Percentiles rank a stretch among this genome's conserved stretches.
These are phyloP conservation scores for Neodiprion fabricii DNA, from an alignment of 1,140 invertebrate genomes.

Conservation along the genomic window DNA sequence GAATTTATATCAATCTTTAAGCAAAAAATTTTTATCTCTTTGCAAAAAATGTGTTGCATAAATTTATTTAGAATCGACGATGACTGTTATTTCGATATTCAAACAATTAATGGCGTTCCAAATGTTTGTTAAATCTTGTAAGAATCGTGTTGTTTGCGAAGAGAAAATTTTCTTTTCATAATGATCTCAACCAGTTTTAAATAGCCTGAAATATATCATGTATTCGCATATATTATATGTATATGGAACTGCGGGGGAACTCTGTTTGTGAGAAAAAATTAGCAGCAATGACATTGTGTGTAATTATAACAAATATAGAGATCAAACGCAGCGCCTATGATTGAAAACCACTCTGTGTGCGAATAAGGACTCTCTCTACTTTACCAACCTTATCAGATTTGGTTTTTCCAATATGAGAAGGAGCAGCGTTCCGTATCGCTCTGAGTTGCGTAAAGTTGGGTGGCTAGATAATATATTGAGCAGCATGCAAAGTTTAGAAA, in stretches of 20 bases:
- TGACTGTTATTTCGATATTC: too few species aligned
- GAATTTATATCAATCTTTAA: too few species aligned
- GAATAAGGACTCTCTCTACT: background rate
- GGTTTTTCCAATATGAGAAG: conserved; percentile 81
- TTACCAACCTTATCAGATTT: conserved; percentile 84
- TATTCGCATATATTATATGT: too few species aligned
- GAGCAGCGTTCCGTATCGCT: conserved; percentile 79
- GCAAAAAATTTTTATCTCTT: too few species aligned
- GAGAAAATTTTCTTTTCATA: too few species aligned
- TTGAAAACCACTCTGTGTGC: background rate
- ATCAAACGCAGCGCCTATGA: background rate
- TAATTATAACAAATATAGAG: background rate
- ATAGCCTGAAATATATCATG: too few species aligned
- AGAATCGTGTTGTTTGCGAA: too few species aligned
- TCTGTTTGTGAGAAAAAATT: background rate
- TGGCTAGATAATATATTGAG: conserved; percentile 66
- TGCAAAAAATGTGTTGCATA: too few species aligned
- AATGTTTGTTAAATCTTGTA: too few species aligned
- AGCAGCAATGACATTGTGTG: background rate
- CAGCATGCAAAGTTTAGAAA: conserved; percentile 62
- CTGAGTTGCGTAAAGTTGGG: conserved; percentile 78
- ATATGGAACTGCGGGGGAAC: background rate
- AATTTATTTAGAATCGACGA: too few species aligned
- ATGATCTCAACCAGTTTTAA: too few species aligned
- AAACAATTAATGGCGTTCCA: too few species aligned